Conservation (phyloP, 2,888 invertebrate genomes). For the Pinctada fucata region DNA sequence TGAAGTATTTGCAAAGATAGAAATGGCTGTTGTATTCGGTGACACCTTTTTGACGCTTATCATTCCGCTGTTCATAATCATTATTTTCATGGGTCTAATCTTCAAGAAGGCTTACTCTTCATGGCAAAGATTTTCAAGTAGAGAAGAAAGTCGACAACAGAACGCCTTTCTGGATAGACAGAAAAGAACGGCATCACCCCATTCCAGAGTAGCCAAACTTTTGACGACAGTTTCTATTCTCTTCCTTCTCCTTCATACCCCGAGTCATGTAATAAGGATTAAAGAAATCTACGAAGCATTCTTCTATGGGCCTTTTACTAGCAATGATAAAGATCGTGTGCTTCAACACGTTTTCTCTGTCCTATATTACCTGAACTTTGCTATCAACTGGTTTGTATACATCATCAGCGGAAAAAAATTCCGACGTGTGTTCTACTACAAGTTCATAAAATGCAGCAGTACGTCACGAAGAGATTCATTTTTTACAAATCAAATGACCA, state of each 20-base stretch:
- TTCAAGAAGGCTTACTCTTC: constrained; percentile 39
- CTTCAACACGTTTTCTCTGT: constrained; percentile 53
- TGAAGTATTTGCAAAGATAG: constrained; percentile 32
- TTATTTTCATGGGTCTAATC: constrained; percentile 42
- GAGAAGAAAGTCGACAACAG: neutral
- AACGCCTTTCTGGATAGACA: too few species aligned
- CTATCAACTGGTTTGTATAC: constrained; percentile 62
- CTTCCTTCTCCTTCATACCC: constrained; percentile 56
- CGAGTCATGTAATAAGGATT: constrained; percentile 55
- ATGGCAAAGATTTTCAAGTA: constrained; percentile 38
- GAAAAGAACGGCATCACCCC: constrained; percentile 30
- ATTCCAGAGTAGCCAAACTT: constrained; percentile 51
- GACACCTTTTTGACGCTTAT: constrained; percentile 54
- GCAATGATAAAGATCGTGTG: constrained; percentile 9
- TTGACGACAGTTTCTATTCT: constrained; percentile 56
- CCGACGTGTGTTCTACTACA: constrained; percentile 46
- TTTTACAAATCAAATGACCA: too few species aligned
- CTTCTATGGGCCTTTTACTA: constrained; percentile 19
- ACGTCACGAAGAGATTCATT: too few species aligned
- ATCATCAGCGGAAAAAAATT: constrained; percentile 59
- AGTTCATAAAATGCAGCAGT: too few species aligned
- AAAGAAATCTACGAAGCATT: constrained; percentile 44
- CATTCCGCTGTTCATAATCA: constrained; percentile 47
- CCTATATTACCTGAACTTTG: constrained; percentile 61
- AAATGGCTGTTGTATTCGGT: constrained; percentile 47